A percentile compares a stretch with the other conserved stretches of the same genome.
Evolutionary conservation across 35 echinoderm and acorn worm genomes (phyloP).

Genomic region (Stichopus chloronotus): DNA sequence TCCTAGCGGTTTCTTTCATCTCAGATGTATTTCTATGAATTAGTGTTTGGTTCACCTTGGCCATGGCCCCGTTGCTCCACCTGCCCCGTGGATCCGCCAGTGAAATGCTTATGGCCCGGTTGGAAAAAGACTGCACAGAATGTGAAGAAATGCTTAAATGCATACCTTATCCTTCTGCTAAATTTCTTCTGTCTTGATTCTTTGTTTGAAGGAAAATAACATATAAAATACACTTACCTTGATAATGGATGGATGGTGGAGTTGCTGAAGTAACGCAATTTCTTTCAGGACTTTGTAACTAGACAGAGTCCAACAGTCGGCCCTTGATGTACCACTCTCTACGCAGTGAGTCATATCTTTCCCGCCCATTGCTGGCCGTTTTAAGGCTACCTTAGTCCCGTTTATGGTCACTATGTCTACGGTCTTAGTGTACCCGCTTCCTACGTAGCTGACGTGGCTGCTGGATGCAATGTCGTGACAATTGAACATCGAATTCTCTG

Average conservation of each 20-base stretch:
- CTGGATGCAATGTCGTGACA: slow-evolving; percentile 23
- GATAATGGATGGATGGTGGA: slow-evolving; percentile 19
- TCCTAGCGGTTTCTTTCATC: too few species aligned
- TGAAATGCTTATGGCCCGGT: too few species aligned
- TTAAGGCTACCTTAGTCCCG: slow-evolving; percentile 29
- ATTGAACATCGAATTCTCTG: background rate
- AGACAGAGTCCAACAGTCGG: slow-evolving; percentile 16
- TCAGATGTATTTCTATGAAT: too few species aligned
- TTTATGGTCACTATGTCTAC: slow-evolving; percentile 13
- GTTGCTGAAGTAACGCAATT: slow-evolving; percentile 34
- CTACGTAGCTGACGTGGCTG: background rate
- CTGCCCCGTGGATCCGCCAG: too few species aligned
- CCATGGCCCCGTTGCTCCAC: too few species aligned
- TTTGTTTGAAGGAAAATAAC: too few species aligned
- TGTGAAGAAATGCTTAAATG: too few species aligned
- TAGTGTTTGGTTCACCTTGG: too few species aligned
- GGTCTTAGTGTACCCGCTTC: slow-evolving; percentile 20
- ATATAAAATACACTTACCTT: slow-evolving; percentile 22
- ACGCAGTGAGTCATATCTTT: slow-evolving; percentile 54
- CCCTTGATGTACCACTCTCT: slow-evolving; percentile 34
- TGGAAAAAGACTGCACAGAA: too few species aligned
- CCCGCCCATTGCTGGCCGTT: slow-evolving; percentile 16
- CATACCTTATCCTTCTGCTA: too few species aligned
- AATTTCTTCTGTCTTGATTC: too few species aligned
- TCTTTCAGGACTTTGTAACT: slow-evolving; percentile 52